Base-by-base conservation (phyloP, 2,797 vertebrate species). In the Gadopsis bispinosus region DNA sequence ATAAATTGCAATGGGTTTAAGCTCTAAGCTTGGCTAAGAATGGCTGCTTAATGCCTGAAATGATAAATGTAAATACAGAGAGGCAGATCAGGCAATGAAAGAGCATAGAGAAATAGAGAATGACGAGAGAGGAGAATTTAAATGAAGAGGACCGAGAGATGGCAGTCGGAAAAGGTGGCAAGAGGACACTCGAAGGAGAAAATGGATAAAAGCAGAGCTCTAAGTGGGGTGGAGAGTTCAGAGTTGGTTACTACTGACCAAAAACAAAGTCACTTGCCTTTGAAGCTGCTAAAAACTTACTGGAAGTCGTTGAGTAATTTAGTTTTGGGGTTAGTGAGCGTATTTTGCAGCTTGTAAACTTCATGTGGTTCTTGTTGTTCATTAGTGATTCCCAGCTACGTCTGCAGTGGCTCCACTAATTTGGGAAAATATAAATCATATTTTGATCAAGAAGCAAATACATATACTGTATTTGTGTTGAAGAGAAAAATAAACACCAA, bases 61-160 rank as follows among this genome's bases (percentile, higher is more conserved):
- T 90, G 78, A 95, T 92, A 74, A 93, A 93, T 81, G 94, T 88
- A 95, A 94, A 96, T 96, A 93, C 90, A 92, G 58, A 96, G 93
- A 43, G 96, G 95, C 83, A 96, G 90, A 77, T 95, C 39, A 94
- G 93, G 51, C 96, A 96, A 83, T 96, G 92, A 89, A 90, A 83
- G 90, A 90, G 85, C 76, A 89, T 31, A 69, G 69, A 39, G 79
- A 83, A 88, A 89, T 31, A 69, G 69, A 39, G 79, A 83, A 88
- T 83, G 85, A 87, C 87, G 84, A 77, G 75, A 89, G 84, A 55
- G 68, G 69, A 80, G 81, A 85, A 85, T 88, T 81, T 77, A 68
- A 91, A 91, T 91, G 80, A 87, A 73, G 83, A 63, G 79, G 50
- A 86, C 59, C 0, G 14, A 67, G 68, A 29, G 71, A 35, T 37